Evolutionary conservation across 2,113 vertebrate genomes (phyloP).

Genomic region (Gulo gulo): DNA sequence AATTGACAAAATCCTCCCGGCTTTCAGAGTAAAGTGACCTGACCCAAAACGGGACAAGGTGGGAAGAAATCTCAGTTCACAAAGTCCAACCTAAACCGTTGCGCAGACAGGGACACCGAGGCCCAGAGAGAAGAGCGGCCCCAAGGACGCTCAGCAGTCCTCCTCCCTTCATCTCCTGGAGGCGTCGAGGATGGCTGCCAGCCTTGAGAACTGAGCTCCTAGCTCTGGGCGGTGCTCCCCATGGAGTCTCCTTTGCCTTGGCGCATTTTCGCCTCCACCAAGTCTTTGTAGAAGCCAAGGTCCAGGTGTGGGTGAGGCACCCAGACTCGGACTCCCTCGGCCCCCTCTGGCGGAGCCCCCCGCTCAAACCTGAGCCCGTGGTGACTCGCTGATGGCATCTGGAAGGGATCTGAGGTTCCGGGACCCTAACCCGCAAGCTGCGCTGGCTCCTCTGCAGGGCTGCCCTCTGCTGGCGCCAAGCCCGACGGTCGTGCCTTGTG

Average conservation of each 20-base stretch:
- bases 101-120: not conserved
- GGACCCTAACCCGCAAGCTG: not conserved
- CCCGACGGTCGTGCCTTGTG: not conserved
- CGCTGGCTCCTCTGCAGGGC: constrained; percentile 30
- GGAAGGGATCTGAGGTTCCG: not conserved
- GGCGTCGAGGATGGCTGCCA: not conserved
- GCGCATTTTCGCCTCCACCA: too few relatives aligned
- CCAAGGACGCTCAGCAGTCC: not conserved
- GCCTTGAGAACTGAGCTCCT: not conserved
- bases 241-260: accelerated
- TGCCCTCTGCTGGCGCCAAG: constrained; percentile 67
- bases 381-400: not conserved
- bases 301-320: not conserved
- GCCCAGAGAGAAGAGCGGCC: not conserved
- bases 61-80: not conserved
- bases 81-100: not conserved
- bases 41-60: not conserved
- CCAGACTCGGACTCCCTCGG: not conserved
- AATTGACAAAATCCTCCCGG: not conserved
- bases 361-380: not conserved
- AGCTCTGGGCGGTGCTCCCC: not conserved
- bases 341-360: not conserved
- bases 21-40: not conserved
- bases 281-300: not conserved
- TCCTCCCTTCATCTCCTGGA: not conserved